These are phyloP conservation scores for Drosophila carrolli DNA, from an alignment of 1,140 invertebrate species.

Conservation along the genomic window DNA sequence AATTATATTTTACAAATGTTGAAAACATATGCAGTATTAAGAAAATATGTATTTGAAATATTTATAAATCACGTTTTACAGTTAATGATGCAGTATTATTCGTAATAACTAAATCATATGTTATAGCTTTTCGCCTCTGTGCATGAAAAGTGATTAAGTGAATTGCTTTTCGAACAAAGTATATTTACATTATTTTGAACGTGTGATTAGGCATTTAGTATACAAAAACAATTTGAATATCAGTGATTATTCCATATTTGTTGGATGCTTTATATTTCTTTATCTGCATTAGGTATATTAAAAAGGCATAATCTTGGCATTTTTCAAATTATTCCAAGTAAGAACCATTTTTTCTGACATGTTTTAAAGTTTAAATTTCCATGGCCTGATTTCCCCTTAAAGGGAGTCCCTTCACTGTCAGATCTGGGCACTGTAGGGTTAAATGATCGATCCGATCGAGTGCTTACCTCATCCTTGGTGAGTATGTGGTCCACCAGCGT, in stretches of 20 bases:
- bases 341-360: no score
- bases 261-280: no score
- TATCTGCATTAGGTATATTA: no score
- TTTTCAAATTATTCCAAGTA: no score
- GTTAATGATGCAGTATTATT: background rate
- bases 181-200: conserved; percentile 9
- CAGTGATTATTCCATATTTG: background rate
- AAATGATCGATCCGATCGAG: background rate
- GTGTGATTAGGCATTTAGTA: background rate
- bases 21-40: no score
- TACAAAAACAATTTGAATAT: background rate
- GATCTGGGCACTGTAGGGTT: background rate
- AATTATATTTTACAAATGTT: background rate
- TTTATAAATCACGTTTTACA: conserved; percentile 1
- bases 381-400: no score
- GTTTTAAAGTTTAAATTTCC: no score
- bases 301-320: no score
- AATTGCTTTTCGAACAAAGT: background rate
- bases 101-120: background rate
- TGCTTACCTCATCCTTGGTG: conserved; percentile 84
- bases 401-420: no score
- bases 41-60: no score
- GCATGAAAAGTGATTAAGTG: background rate
- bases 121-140: background rate
- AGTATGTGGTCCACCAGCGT: conserved; percentile 96